Percentiles rank a stretch among this genome's conserved stretches.
Evolutionary conservation across 1,140 invertebrate species (phyloP).

Genomic region (Andricus grossulariae): DNA sequence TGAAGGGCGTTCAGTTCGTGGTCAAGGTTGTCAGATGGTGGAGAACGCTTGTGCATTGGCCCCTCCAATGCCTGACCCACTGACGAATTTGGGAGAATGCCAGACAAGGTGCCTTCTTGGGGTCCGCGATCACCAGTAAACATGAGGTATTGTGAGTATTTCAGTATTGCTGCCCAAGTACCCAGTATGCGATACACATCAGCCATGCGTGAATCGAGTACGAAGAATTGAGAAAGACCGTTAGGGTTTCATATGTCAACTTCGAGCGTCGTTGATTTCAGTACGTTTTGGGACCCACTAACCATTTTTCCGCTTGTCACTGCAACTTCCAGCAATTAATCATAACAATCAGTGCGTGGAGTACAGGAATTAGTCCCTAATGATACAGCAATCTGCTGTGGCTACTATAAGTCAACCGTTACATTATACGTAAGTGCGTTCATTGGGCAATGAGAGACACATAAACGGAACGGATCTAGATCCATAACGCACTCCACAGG

Average conservation of each 20-base stretch:
- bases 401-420: constrained; percentile 68
- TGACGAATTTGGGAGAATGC: constrained; percentile 68
- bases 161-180: constrained; percentile 12
- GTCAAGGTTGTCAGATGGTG: constrained; percentile 44
- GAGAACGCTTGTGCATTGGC: constrained; percentile 46
- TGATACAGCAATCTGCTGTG: constrained; percentile 60
- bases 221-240: constrained; percentile 41
- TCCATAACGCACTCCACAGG: constrained; percentile 39
- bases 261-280: neutral
- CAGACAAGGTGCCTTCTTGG: constrained; percentile 31
- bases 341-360: constrained; percentile 11
- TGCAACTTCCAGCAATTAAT: neutral
- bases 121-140: neutral
- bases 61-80: constrained; percentile 61
- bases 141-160: neutral
- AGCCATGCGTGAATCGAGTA: neutral
- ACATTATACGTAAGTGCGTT: constrained; percentile 55
- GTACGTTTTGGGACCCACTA: constrained; percentile 11
- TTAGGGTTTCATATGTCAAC: constrained; percentile 43
- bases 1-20: neutral
- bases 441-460: constrained; percentile 62
- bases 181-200: constrained; percentile 10
- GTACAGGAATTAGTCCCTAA: constrained; percentile 42
- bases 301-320: constrained; percentile 16
- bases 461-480: constrained; percentile 73